Base-by-base conservation (phyloP, 2,797 vertebrate genomes). In the Poeciliopsis presidionis region DNA sequence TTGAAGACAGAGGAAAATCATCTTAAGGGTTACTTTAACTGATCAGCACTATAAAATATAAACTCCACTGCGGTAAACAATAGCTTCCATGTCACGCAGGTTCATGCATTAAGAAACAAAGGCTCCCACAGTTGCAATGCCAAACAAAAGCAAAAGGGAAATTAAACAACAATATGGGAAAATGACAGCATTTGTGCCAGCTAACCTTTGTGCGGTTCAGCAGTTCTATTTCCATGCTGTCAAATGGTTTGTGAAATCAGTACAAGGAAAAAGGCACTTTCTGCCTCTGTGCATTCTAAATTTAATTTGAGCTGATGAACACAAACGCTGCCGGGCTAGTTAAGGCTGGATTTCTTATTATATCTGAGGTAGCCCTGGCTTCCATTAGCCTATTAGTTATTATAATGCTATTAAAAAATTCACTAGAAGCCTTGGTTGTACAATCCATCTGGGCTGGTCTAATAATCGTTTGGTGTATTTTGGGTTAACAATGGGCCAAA, bases 221-320 rank as follows among this genome's bases (percentile, higher is more conserved):
- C 82, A 74, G 22, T 82, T 86, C 75, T 69, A 86, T 91, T 53
- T 82, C 84, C 75, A 84, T 81, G 81, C 81, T 73, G 61, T 82
- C 73, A 77, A 28, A 18, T 14, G 22, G 78, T 75, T 89, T 82
- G 79, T 78, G 76, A 79, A 79, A 90, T 86, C 81, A 81, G 86
- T 81, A 83, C 87, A 72, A 88, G 88, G 85, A 79, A 78, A 77
- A 83, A 83, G 73, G 72, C 76, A 72, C 69, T 61, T 81, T 75
- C 71, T 81, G 81, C 76, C 81, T 87, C 78, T 53, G 77, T 86
- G 78, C 74, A 80, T 78, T 82, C 77, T 82, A 87, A 91, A 91
- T 92, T 87, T 82, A 88, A 88, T 91, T 92, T 85, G 65, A 87
- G 84, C 82, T 86, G 89, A 93, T 88, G 79, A 89, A 85, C 80